Conservation (phyloP, 2,888 invertebrate species). For the Microplitis manilae region DNA sequence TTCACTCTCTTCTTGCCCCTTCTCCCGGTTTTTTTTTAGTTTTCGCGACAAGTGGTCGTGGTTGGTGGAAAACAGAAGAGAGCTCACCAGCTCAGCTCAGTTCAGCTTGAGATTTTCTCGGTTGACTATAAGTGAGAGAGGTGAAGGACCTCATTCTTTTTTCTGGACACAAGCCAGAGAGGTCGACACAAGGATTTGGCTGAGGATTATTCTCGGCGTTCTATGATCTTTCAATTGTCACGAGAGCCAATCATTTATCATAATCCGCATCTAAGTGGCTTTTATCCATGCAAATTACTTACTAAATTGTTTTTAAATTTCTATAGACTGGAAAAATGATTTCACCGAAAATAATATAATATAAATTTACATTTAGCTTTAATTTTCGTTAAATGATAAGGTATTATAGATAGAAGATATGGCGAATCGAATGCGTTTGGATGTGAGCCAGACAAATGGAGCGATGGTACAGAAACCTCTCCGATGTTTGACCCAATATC, state of each 20-base stretch:
- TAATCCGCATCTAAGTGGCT: not conserved
- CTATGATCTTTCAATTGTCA: slow-evolving; percentile 7
- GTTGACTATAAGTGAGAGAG: not conserved
- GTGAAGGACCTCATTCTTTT: slow-evolving; percentile 46
- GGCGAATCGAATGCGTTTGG: slow-evolving; percentile 41
- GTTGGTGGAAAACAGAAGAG: slow-evolving; percentile 45
- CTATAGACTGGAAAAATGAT: no score
- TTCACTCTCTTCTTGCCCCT: not conserved
- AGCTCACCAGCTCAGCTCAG: slow-evolving; percentile 35
- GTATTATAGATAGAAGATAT: not conserved
- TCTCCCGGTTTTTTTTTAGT: slow-evolving; percentile 7
- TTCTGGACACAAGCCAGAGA: slow-evolving; percentile 51
- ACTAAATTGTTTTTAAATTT: no score
- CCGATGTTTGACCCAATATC: slow-evolving; percentile 51
- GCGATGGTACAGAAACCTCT: slow-evolving; percentile 44
- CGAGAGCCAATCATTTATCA: not conserved
- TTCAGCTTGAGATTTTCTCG: slow-evolving; percentile 4
- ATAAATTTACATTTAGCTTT: no score
- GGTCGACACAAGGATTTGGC: not conserved
- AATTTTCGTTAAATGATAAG: not conserved
- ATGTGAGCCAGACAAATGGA: slow-evolving; percentile 52
- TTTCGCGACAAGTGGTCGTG: slow-evolving; percentile 47
- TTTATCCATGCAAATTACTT: no score
- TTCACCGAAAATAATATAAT: no score
- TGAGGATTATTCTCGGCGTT: slow-evolving; percentile 9